phyloP scores from a whole-genome alignment of 2,888 invertebrate genomes.

The Linnaemya vulpina region DNA sequence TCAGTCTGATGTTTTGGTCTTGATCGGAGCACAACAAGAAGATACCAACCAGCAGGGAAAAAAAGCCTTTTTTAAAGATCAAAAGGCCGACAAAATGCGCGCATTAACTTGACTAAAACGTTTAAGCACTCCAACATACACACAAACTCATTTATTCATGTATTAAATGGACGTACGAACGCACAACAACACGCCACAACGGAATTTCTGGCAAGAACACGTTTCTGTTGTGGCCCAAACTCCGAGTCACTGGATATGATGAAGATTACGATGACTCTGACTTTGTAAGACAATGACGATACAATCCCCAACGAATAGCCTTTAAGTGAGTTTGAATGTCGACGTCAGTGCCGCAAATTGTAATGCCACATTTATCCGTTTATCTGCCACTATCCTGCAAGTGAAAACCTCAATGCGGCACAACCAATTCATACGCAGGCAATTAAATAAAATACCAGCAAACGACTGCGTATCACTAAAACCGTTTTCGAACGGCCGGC shows the following conservation, averaged over 20 bases:
- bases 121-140: slow-evolving; percentile 60
- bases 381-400: slow-evolving; percentile 51
- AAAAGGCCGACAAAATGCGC: slow-evolving; percentile 74
- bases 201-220: slow-evolving; percentile 44
- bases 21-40: slow-evolving; percentile 63
- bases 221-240: slow-evolving; percentile 19
- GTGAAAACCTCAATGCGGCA: slow-evolving; percentile 31
- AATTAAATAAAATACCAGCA: slow-evolving; percentile 20
- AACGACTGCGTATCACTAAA: slow-evolving; percentile 25
- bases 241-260: slow-evolving; percentile 19
- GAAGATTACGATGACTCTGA: slow-evolving; percentile 33
- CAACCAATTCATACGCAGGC: slow-evolving; percentile 33
- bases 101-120: slow-evolving; percentile 76
- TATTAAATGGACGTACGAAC: slow-evolving; percentile 4
- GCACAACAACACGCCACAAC: slow-evolving; percentile 19
- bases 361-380: slow-evolving; percentile 67
- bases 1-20: slow-evolving; percentile 52
- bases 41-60: slow-evolving; percentile 43
- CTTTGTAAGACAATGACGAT: slow-evolving; percentile 46
- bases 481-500: slow-evolving; percentile 51
- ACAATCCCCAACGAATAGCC: slow-evolving; percentile 32
- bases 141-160: slow-evolving; percentile 52
- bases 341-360: slow-evolving; percentile 42
- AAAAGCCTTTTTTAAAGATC: slow-evolving; percentile 69
- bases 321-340: slow-evolving; percentile 56